phyloP scores from a whole-genome alignment of 2,888 invertebrate genomes.

The Andrena haemorrhoa region DNA sequence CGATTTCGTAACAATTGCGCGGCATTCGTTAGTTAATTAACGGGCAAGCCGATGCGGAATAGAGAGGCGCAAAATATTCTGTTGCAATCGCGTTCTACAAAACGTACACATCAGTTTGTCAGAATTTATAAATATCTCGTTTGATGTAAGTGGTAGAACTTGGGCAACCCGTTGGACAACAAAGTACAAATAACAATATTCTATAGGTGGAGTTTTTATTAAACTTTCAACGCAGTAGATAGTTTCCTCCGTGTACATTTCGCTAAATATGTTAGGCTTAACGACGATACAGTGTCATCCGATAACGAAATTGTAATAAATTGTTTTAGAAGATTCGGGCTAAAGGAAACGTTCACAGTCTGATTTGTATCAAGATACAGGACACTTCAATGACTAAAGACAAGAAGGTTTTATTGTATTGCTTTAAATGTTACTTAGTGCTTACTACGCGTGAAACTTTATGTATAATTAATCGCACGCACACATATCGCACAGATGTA shows the following conservation, averaged over 20 bases:
- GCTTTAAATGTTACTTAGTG: conserved; percentile 38
- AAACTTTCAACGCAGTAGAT: neutral
- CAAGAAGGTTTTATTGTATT: conserved; percentile 75
- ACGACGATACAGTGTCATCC: neutral
- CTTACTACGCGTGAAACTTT: conserved; percentile 41
- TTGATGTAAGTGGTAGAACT: conserved; percentile 11
- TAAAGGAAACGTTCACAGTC: conserved; percentile 44
- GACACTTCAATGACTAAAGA: conserved; percentile 78
- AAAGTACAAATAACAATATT: neutral
- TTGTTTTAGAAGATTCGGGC: conserved; percentile 64
- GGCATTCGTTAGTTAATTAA: neutral
- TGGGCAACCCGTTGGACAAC: neutral
- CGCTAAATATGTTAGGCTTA: neutral
- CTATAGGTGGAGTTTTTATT: neutral
- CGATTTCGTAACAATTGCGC: neutral
- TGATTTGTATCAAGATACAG: conserved; percentile 55
- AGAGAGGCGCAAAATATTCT: conserved; percentile 29
- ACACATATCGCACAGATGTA: neutral
- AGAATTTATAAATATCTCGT: conserved; percentile 52
- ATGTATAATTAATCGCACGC: conserved; percentile 16
- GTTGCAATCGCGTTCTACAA: conserved; percentile 35
- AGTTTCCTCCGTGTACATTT: neutral
- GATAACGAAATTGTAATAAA: conserved; percentile 30
- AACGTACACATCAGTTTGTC: conserved; percentile 35
- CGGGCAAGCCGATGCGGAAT: neutral